Evolutionary conservation across 2,888 invertebrate genomes (phyloP).

Genomic region (Plebejus anna): DNA sequence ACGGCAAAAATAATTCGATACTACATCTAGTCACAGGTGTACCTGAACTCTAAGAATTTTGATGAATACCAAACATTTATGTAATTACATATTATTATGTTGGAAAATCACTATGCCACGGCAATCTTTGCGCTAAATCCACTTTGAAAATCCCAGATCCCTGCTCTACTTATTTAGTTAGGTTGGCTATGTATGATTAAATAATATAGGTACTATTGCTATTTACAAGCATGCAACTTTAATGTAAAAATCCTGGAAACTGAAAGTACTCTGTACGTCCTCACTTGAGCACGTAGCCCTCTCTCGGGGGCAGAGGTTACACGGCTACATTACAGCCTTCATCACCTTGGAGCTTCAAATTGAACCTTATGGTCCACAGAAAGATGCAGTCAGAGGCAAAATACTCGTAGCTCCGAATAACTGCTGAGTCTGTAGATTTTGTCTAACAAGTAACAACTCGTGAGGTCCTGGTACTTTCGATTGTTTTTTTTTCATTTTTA

Average conservation of each 20-base stretch:
- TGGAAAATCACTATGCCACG: no score
- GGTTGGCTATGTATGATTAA: no score
- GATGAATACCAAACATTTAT: no score
- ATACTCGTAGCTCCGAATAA: background rate
- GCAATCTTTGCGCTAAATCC: no score
- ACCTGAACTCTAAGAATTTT: no score
- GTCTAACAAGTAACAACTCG: background rate
- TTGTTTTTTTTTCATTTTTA: background rate
- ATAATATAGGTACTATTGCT: no score
- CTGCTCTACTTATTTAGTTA: no score
- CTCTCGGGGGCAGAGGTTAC: background rate
- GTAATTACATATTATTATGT: no score
- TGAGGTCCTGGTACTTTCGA: background rate
- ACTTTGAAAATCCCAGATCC: no score
- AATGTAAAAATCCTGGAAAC: background rate
- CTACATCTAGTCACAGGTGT: no score
- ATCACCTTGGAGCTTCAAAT: background rate
- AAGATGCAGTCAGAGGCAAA: background rate
- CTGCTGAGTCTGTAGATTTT: background rate
- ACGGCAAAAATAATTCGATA: no score
- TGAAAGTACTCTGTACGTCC: background rate
- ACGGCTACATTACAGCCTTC: background rate
- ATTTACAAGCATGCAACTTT: background rate
- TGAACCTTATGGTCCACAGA: background rate
- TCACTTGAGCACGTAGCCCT: slow-evolving; percentile 13